Evolutionary conservation across 2,888 invertebrate species (phyloP).

Genomic region (Dynastes grantii): DNA sequence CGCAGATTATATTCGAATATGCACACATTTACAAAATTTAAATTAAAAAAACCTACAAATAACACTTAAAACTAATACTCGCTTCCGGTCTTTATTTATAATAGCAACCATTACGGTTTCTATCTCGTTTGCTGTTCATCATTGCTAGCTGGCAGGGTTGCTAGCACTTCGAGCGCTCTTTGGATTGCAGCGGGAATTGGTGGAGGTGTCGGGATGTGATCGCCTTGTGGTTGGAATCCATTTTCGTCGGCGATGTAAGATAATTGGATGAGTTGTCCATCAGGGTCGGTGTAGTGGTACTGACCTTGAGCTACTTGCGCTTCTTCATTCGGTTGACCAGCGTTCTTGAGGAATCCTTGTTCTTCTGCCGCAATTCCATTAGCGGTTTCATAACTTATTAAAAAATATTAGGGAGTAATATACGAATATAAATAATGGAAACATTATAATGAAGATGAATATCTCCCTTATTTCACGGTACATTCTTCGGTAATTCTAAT

Average conservation of each 20-base stretch:
- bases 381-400: slow-evolving; percentile 73
- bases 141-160: slow-evolving; percentile 75
- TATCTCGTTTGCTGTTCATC: slow-evolving; percentile 29
- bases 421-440: neutral
- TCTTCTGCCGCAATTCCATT: slow-evolving; percentile 76
- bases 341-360: slow-evolving; percentile 74
- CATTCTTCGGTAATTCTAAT: no score
- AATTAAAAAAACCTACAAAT: slow-evolving; percentile 5
- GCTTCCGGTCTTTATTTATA: neutral
- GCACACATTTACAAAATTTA: neutral
- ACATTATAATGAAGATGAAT: no score
- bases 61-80: slow-evolving; percentile 17
- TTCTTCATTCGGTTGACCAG: slow-evolving; percentile 72
- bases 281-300: slow-evolving; percentile 76
- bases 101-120: neutral
- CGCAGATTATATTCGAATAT: neutral
- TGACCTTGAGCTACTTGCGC: slow-evolving; percentile 74
- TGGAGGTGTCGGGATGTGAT: slow-evolving; percentile 77
- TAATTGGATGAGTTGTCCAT: slow-evolving; percentile 72
- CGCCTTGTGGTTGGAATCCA: slow-evolving; percentile 79
- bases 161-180: slow-evolving; percentile 78
- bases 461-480: no score
- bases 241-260: slow-evolving; percentile 81
- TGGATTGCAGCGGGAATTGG: slow-evolving; percentile 82
- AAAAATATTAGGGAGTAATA: neutral